phyloP scores from a whole-genome alignment of 1,140 invertebrate species.

The Goniozus legneri region DNA sequence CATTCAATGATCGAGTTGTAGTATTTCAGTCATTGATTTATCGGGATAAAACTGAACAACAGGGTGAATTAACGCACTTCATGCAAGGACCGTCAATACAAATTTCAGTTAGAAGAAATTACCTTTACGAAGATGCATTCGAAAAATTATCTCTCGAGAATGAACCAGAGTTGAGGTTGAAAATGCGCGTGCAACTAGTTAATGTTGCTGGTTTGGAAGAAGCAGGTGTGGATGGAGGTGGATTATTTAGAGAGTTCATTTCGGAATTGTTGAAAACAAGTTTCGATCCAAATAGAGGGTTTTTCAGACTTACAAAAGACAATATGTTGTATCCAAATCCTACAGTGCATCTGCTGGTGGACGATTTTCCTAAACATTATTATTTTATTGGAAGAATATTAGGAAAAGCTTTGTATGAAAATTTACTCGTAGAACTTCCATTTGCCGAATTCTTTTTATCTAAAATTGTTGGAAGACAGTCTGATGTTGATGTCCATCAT shows the following conservation, averaged over 20 bases:
- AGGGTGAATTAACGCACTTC: constrained; percentile 70
- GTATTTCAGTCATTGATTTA: constrained; percentile 76
- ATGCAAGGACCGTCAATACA: constrained; percentile 73
- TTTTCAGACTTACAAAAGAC: constrained; percentile 88
- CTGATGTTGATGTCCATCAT: constrained; percentile 89
- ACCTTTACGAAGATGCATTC: constrained; percentile 96
- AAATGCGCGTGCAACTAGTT: constrained; percentile 84
- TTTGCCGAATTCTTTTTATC: constrained; percentile 90
- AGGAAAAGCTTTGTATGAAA: constrained; percentile 95
- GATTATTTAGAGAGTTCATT: constrained; percentile 89
- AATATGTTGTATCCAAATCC: constrained; percentile 96
- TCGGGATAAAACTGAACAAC: constrained; percentile 70
- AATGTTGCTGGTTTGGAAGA: constrained; percentile 89
- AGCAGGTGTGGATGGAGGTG: constrained; percentile 94
- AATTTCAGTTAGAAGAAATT: constrained; percentile 81
- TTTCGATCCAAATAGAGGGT: constrained; percentile 95
- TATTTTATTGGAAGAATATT: constrained; percentile 93
- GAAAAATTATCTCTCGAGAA: constrained; percentile 89
- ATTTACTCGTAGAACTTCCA: constrained; percentile 89
- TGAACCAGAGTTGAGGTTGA: constrained; percentile 82
- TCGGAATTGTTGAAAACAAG: constrained; percentile 89
- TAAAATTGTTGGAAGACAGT: constrained; percentile 75
- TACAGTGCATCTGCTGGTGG: constrained; percentile 76
- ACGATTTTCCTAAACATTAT: constrained; percentile 87
- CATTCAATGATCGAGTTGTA: constrained; percentile 84